phyloP scores from a whole-genome alignment of 2,888 invertebrate species.

The Drosophila aldrichi region DNA sequence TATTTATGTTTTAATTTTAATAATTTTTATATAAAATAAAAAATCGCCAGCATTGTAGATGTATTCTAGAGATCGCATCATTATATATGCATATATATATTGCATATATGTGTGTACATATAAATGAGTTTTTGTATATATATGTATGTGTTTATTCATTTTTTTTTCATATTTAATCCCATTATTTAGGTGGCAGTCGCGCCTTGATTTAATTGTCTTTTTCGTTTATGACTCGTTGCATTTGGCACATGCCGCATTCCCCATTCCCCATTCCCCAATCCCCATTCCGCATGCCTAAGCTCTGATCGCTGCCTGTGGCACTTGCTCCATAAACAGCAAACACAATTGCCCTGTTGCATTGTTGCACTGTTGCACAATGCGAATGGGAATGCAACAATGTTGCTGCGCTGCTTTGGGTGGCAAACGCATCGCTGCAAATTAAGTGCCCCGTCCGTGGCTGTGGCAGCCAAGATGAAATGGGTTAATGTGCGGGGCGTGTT shows the following conservation, averaged over 20 bases:
- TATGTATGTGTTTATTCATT: background rate
- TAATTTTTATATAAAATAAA: too few species aligned
- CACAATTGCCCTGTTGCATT: slow-evolving; percentile 4
- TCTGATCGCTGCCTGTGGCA: slow-evolving; percentile 27
- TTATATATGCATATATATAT: too few species aligned
- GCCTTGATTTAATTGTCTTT: slow-evolving; percentile 73
- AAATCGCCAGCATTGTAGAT: too few species aligned
- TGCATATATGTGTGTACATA: too few species aligned
- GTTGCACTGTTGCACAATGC: background rate
- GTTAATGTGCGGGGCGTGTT: slow-evolving; percentile 72
- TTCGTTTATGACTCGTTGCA: slow-evolving; percentile 74
- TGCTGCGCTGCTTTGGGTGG: slow-evolving; percentile 54
- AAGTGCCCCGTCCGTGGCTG: slow-evolving; percentile 65
- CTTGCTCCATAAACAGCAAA: slow-evolving; percentile 30
- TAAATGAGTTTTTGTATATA: background rate
- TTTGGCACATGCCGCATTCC: slow-evolving; percentile 49
- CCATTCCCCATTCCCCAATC: slow-evolving; percentile 21
- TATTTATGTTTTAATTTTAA: too few species aligned
- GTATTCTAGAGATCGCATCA: too few species aligned
- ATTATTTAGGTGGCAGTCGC: slow-evolving; percentile 26
- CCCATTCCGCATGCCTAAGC: slow-evolving; percentile 24
- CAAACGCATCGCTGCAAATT: slow-evolving; percentile 63
- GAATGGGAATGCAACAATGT: slow-evolving; percentile 53
- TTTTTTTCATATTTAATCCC: background rate
- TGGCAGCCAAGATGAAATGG: slow-evolving; percentile 59